Conservation (phyloP, 2,797 vertebrate species). For the Hypotaenidia okinawae region DNA sequence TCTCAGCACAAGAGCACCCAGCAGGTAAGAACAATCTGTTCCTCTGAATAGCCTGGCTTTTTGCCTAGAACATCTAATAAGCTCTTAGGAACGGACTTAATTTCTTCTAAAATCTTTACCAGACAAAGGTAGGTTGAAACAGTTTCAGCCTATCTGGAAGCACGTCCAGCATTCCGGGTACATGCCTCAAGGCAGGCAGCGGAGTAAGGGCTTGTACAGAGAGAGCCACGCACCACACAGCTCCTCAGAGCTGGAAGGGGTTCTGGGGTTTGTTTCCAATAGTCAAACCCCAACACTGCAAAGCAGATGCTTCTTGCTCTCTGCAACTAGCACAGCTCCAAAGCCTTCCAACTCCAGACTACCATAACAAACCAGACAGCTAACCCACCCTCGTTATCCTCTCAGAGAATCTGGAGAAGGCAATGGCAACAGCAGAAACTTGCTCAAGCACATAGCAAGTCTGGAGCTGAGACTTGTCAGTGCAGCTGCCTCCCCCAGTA, state of each 20-base stretch:
- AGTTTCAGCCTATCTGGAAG: neutral
- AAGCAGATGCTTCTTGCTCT: neutral
- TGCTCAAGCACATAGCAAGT: neutral
- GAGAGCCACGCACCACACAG: neutral
- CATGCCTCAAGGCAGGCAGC: accelerated
- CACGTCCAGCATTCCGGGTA: neutral
- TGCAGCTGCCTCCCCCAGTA: neutral
- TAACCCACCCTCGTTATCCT: neutral
- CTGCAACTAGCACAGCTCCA: neutral
- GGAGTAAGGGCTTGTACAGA: neutral
- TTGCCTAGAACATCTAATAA: neutral
- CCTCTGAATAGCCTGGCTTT: neutral
- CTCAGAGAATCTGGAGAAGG: neutral
- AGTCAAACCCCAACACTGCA: neutral
- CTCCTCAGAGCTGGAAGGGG: neutral
- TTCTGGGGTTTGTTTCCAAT: neutral
- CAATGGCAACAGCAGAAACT: neutral
- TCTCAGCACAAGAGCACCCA: neutral
- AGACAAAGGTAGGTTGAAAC: neutral
- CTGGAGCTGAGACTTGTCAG: neutral
- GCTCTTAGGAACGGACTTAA: neutral
- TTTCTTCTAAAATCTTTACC: neutral
- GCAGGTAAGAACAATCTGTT: slow-evolving; percentile 31
- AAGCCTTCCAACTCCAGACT: neutral
- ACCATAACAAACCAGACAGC: neutral